Evolutionary conservation across 1,140 invertebrate species (phyloP), one percentile per base, ranked within the genome.

Genomic region (Belonocnema kinseyi): DNA sequence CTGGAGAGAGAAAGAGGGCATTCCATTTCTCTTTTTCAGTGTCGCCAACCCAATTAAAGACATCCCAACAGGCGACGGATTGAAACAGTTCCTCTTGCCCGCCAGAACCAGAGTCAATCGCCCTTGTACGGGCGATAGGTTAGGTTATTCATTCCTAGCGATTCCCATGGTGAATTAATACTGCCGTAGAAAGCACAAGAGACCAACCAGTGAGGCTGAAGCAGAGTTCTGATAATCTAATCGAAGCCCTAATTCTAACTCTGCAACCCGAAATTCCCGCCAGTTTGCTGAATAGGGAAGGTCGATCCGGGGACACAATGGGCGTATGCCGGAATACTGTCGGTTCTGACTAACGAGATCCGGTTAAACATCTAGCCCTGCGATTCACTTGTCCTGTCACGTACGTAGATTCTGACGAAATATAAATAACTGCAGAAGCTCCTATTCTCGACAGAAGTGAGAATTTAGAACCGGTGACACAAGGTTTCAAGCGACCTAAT

Each of bases 191-290:
- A 88, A 87, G 84, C 82, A 86, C 84, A 78, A 85, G 85, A 88
- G 86, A 87, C 88, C 80, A 51, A 53, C 21, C 71, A 33, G 77
- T 77, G 53, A 75, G 74, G 76, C 76, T 78, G 78, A 66, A 81
- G 79, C 76, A 77, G 75, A 80, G 84, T 85, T 77, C 86, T 88
- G 89, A 91, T 91, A 91, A 91, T 91, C 87, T 88, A 91, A 91
- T 91, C 89, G 87, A 89, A 91, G 86, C 86, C 87, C 90, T 90
- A 91, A 91, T 91, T 91, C 89, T 89, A 88, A 90, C 89, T 88
- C 88, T 85, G 85, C 88, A 88, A 87, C 85, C 87, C 86, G 87
- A 90, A 90, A 90, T 91, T 91, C 89, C 86, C 87, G 86, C 83
- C 85, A 87, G 90, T 91, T 91, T 90, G 88, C 88, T 88, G 89